Percentiles rank a stretch among this genome's conserved stretches.
Conservation (phyloP, 2,888 invertebrate genomes). For the Amblyjoppa proteus region DNA sequence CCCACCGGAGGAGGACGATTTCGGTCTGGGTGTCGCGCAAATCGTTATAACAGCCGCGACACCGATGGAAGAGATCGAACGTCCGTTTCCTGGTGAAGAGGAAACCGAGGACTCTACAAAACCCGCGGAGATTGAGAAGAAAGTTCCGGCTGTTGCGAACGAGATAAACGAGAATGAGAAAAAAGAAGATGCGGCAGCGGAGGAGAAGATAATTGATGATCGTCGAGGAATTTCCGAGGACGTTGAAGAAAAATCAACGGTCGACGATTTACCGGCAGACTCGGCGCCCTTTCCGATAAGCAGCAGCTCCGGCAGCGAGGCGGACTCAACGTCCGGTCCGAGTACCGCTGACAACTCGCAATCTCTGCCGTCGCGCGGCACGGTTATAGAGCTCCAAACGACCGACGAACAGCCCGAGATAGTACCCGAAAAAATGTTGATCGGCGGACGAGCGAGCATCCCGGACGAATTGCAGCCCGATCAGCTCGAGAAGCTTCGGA, state of each 20-base stretch:
- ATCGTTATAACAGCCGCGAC: slow-evolving; percentile 98
- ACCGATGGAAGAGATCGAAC: slow-evolving; percentile 95
- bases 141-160: slow-evolving; percentile 25
- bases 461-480: slow-evolving; percentile 96
- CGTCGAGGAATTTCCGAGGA: slow-evolving; percentile 77
- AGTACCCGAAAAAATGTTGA: slow-evolving; percentile 85
- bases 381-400: slow-evolving; percentile 75
- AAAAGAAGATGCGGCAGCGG: slow-evolving; percentile 57
- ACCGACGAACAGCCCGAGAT: slow-evolving; percentile 77
- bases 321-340: slow-evolving; percentile 88
- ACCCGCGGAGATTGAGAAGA: slow-evolving; percentile 43
- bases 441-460: slow-evolving; percentile 93
- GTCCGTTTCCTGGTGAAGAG: slow-evolving; percentile 90
- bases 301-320: slow-evolving; percentile 90
- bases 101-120: slow-evolving; percentile 75
- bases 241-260: slow-evolving; percentile 82
- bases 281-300: slow-evolving; percentile 88
- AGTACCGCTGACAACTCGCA: slow-evolving; percentile 89
- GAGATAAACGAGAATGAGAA: slow-evolving; percentile 47
- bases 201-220: slow-evolving; percentile 70
- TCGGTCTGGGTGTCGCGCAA: slow-evolving; percentile 93
- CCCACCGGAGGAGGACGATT: slow-evolving; percentile 85
- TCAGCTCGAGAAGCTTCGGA: slow-evolving; percentile 94
- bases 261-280: slow-evolving; percentile 87
- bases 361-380: slow-evolving; percentile 83